A percentile compares a stretch with the other conserved stretches of the same genome.
Conservation (phyloP, 35 echinoderm and acorn worm genomes). For the Heliocidaris erythrogramma region DNA sequence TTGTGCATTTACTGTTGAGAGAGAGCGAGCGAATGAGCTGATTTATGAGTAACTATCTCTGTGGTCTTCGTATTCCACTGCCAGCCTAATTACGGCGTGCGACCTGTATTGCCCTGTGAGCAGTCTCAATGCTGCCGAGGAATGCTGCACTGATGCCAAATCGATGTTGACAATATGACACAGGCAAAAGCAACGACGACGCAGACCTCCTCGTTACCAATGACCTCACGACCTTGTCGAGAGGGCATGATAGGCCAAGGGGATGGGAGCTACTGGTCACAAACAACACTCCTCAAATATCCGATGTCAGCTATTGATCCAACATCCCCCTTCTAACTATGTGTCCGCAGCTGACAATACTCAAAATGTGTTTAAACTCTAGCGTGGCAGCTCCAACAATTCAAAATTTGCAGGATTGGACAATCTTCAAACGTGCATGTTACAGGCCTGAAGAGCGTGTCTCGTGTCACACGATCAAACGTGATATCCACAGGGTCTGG, state of each 20-base stretch:
- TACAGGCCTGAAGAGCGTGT: neutral
- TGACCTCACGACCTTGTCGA: conserved; percentile 31
- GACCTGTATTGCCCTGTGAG: neutral
- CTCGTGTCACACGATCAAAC: neutral
- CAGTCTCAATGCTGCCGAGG: neutral
- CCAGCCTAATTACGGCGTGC: neutral
- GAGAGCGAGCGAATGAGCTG: neutral
- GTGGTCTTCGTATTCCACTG: neutral
- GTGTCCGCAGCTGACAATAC: neutral
- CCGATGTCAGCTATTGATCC: conserved; percentile 32
- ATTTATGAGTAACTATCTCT: neutral
- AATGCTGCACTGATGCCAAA: conserved; percentile 15
- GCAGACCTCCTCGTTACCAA: conserved; percentile 15
- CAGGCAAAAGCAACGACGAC: neutral
- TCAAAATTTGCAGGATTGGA: neutral
- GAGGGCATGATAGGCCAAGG: neutral
- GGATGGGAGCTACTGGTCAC: neutral
- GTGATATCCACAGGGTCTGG: neutral
- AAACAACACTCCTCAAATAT: conserved; percentile 19
- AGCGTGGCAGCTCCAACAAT: neutral
- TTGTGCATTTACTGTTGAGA: neutral
- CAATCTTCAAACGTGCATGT: conserved; percentile 2
- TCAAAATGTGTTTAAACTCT: neutral
- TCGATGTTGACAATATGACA: conserved; percentile 49
- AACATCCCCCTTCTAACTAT: neutral